phyloP scores from a whole-genome alignment of 2,888 invertebrate genomes.

The Brenthis ino region DNA sequence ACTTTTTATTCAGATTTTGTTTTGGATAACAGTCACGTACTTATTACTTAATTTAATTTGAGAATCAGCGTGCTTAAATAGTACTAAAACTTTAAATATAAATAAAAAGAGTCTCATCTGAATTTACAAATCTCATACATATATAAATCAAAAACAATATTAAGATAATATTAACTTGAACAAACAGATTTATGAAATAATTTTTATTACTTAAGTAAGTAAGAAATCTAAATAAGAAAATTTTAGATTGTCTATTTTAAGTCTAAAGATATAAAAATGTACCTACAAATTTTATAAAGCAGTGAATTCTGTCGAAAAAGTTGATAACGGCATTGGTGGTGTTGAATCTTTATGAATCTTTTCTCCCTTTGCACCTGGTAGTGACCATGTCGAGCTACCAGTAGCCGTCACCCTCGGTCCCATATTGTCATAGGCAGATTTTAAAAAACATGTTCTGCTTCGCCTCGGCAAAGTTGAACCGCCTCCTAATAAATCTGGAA shows the following conservation, averaged over 20 bases:
- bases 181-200: conserved; percentile 1
- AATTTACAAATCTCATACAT: conserved; percentile 1
- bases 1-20: no score
- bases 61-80: no score
- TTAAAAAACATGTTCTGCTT: conserved; percentile 76
- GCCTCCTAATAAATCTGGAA: conserved; percentile 88
- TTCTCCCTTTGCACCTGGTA: conserved; percentile 83
- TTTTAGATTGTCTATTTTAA: conserved; percentile 8
- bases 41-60: no score
- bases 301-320: conserved; percentile 77
- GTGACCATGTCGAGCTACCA: conserved; percentile 92
- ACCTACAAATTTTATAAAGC: conserved; percentile 58
- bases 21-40: no score
- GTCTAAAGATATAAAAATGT: conserved; percentile 16
- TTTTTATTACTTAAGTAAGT: neutral
- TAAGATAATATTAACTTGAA: neutral
- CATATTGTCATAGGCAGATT: conserved; percentile 93
- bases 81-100: neutral
- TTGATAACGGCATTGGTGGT: conserved; percentile 56
- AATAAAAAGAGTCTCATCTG: neutral
- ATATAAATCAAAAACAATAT: neutral
- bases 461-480: conserved; percentile 76
- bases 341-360: conserved; percentile 52
- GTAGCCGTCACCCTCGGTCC: conserved; percentile 94
- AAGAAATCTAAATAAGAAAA: conserved; percentile 1